Percentiles rank a stretch among this genome's conserved stretches.
Evolutionary conservation across 2,113 vertebrate species (phyloP).

Genomic region (Mohoua ochrocephala): DNA sequence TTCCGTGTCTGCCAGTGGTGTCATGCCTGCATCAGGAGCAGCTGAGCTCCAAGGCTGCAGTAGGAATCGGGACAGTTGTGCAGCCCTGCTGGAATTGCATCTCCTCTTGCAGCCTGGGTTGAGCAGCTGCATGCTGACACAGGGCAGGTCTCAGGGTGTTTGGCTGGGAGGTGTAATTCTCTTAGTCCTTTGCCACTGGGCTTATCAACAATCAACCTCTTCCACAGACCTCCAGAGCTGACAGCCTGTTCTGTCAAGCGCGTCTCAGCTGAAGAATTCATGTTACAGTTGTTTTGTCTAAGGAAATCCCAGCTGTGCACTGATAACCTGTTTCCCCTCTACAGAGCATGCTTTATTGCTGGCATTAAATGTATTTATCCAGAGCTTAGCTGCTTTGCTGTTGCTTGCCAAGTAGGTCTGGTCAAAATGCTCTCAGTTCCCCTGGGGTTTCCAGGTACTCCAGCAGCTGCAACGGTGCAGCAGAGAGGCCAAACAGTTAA

Average conservation of each 20-base stretch:
- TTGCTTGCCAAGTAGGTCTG: not conserved
- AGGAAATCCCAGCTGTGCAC: not conserved
- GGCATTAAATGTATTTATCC: not conserved
- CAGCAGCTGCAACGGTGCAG: not conserved
- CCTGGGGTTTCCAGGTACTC: not conserved
- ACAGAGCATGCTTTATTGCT: not conserved
- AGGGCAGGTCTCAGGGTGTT: not conserved
- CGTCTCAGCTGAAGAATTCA: not conserved
- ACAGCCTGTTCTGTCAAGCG: not conserved
- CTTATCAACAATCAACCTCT: not conserved
- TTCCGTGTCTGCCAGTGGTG: not conserved
- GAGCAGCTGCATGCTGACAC: not conserved
- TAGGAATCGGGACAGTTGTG: not conserved
- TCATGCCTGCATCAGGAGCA: not conserved
- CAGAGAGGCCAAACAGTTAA: not conserved
- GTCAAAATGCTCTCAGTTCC: not conserved
- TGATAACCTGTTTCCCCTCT: not conserved
- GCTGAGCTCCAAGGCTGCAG: not conserved
- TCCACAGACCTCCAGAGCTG: not conserved
- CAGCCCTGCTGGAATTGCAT: not conserved
- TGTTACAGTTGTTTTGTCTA: not conserved
- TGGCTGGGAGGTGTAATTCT: not conserved
- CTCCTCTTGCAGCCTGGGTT: not conserved
- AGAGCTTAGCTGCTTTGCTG: constrained; percentile 20
- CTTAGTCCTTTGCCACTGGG: not conserved